Evolutionary conservation across 2,113 vertebrate species (phyloP).

Genomic region (Chaetodon trifascialis): DNA sequence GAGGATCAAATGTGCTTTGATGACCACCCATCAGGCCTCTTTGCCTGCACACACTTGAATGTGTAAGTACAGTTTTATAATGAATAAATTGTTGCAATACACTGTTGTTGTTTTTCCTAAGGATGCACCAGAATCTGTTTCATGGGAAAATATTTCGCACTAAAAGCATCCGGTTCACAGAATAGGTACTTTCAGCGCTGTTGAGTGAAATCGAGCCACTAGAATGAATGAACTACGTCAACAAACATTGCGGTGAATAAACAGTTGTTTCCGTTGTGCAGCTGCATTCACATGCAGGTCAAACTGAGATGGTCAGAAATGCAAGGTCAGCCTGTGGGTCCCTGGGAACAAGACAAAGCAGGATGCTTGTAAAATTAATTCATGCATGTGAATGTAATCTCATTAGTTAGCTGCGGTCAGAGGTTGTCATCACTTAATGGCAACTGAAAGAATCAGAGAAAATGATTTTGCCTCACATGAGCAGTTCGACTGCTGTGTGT

Average conservation of each 20-base stretch:
- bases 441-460: slow-evolving; percentile 16
- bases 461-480: neutral
- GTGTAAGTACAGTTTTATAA: slow-evolving; percentile 20
- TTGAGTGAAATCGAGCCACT: neutral
- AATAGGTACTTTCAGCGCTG: neutral
- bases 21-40: slow-evolving; percentile 41
- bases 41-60: slow-evolving; percentile 14
- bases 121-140: neutral
- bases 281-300: neutral
- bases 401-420: slow-evolving; percentile 11
- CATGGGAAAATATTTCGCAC: slow-evolving; percentile 16
- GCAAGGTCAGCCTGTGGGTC: neutral
- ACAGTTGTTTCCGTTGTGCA: slow-evolving; percentile 42
- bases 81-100: neutral
- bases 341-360: slow-evolving; percentile 46
- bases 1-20: slow-evolving; percentile 56
- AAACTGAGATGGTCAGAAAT: slow-evolving; percentile 23
- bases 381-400: slow-evolving; percentile 16
- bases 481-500: neutral
- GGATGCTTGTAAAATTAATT: slow-evolving; percentile 12
- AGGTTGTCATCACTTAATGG: slow-evolving; percentile 19
- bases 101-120: neutral
- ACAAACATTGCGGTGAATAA: slow-evolving; percentile 33
- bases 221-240: slow-evolving; percentile 27
- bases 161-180: slow-evolving; percentile 17